Conservation (phyloP, 2,797 vertebrate species). For the Tiaroga cobitis region DNA sequence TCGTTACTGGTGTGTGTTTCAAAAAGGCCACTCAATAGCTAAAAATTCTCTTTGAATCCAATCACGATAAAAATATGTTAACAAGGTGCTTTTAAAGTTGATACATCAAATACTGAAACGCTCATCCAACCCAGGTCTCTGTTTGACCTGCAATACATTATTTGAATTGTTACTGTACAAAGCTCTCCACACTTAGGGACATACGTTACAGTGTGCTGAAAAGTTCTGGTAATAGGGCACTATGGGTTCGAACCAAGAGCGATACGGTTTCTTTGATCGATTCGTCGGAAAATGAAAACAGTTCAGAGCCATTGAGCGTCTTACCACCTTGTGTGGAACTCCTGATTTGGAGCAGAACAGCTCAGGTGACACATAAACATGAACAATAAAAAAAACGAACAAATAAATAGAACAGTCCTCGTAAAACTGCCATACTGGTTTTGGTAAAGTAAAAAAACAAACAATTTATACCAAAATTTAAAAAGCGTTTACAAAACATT, state of each 20-base stretch:
- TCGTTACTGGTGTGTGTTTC: slow-evolving; percentile 59
- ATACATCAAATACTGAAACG: slow-evolving; percentile 57
- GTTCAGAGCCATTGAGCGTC: slow-evolving; percentile 76
- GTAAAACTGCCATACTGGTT: slow-evolving; percentile 41
- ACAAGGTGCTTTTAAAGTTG: slow-evolving; percentile 58
- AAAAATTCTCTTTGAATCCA: slow-evolving; percentile 53
- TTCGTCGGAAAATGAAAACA: slow-evolving; percentile 79
- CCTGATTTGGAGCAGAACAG: slow-evolving; percentile 48
- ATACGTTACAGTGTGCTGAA: slow-evolving; percentile 73
- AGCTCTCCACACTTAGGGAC: slow-evolving; percentile 76
- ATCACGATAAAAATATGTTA: slow-evolving; percentile 54
- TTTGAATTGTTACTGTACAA: slow-evolving; percentile 66
- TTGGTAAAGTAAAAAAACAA: slow-evolving; percentile 27
- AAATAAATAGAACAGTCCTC: slow-evolving; percentile 40
- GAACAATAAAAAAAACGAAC: slow-evolving; percentile 26
- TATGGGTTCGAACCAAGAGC: slow-evolving; percentile 66
- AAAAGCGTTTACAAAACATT: slow-evolving; percentile 57
- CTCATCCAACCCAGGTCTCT: slow-evolving; percentile 54
- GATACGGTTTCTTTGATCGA: slow-evolving; percentile 62
- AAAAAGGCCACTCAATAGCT: slow-evolving; percentile 57
- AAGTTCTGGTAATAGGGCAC: slow-evolving; percentile 71
- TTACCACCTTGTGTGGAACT: slow-evolving; percentile 46
- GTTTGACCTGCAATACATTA: slow-evolving; percentile 60
- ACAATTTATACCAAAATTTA: slow-evolving; percentile 24
- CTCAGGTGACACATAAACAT: slow-evolving; percentile 53